Conservation (phyloP, 2,797 vertebrate species). For the Eulemur coronatus region DNA sequence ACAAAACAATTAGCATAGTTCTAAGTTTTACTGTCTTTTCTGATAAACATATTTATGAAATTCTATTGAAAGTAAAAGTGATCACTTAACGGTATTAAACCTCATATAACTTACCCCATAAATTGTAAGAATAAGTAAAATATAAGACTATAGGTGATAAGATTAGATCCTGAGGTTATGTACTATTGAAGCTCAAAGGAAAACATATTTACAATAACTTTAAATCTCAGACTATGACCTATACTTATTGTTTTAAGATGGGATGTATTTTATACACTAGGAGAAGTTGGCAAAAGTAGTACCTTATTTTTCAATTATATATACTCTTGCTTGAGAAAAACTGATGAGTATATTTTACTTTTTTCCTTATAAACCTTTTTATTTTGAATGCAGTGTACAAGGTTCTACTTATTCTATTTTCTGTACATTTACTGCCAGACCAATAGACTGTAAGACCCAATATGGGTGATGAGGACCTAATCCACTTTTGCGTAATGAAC, state of each 20-base stretch:
- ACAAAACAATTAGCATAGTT: not conserved
- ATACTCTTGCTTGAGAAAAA: not conserved
- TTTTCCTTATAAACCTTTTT: not conserved
- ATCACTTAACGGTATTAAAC: not conserved
- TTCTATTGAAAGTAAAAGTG: not conserved
- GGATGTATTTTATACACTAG: not conserved
- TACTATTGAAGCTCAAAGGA: not conserved
- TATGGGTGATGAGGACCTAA: not conserved
- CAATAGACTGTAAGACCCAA: not conserved
- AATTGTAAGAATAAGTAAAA: not conserved
- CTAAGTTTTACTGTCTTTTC: not conserved
- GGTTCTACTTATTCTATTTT: not conserved
- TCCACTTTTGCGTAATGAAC: not conserved
- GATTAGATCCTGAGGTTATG: not conserved
- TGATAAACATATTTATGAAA: not conserved
- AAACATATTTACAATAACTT: not conserved
- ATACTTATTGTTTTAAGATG: not conserved
- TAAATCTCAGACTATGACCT: not conserved
- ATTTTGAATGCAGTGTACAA: not conserved
- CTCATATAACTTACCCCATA: not conserved
- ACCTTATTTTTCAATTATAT: not conserved
- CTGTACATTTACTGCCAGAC: not conserved
- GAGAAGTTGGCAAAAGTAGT: not conserved
- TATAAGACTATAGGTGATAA: not conserved
- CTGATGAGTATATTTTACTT: not conserved